Evolutionary conservation across 2,888 invertebrate genomes (phyloP), one percentile per base, ranked within the genome.

Genomic region (Acrocera orbiculus): DNA sequence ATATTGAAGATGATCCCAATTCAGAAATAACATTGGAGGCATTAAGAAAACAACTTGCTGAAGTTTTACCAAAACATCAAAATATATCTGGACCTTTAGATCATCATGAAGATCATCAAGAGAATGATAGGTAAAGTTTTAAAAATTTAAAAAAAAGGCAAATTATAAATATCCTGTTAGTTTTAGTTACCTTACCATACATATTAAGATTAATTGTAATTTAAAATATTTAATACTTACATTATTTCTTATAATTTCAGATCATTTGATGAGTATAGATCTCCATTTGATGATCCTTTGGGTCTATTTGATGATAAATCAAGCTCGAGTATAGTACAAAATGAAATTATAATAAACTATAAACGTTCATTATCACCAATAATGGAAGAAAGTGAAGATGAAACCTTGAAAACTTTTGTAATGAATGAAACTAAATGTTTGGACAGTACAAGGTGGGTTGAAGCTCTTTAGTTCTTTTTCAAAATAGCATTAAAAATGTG

Each of bases 361-460:
- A 46, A 45, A 29, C 37, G 43, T 22, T 32, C 42, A n/a, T 35
- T 46, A n/a, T 44, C 45, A 15, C 45, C 46, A 16, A 46, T 46
- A 16, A 28, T 46, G n/a, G 46, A 46, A 35, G 46, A 45, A 26
- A 45, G 44, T 27, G 46, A 46, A 38, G 46, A 46, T 24, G 46
- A 46, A 37, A 46, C 46, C 3, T 45, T 42, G 14, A 42, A 42
- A 32, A 46, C 46, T 17, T 46, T 46, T 35, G 38, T 45, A 14
- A 32, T 46, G 30, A 45, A 45, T 32, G 46, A 46, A 32, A 45
- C 44, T 14, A 43, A 41, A 36, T 40, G 40, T 34, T 38, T 46
- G 19, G 46, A 46, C 30, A 46, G 45, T 26, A 46, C 46, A 34
- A 46, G 44, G 44, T 44, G 37, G 35, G 20, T 31, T 7, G 8